Percentiles rank a stretch among this genome's conserved stretches.
These are phyloP conservation scores for Bombus picipes DNA, from an alignment of 1,140 invertebrate genomes.

Conservation along the genomic window DNA sequence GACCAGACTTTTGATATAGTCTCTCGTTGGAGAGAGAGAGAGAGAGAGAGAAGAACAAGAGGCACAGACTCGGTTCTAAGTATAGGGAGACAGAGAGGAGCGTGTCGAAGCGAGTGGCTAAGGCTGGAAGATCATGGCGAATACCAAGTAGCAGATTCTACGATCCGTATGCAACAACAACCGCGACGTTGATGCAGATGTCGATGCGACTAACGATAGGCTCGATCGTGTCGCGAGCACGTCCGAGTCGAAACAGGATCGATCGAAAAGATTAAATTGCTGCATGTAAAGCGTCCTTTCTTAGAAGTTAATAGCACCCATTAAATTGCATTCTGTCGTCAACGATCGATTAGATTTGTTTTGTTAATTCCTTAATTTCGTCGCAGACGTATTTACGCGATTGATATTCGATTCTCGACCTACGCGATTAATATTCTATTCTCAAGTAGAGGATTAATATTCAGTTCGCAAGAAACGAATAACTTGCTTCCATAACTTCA, in stretches of 20 bases:
- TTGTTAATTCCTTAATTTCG: too few species aligned
- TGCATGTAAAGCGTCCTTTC: background rate
- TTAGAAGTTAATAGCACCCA: background rate
- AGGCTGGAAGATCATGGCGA: slow-evolving; percentile 39
- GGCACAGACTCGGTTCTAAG: slow-evolving; percentile 42
- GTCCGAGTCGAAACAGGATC: background rate
- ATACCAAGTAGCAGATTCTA: slow-evolving; percentile 30
- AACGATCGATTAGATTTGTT: too few species aligned
- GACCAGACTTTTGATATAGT: too few species aligned
- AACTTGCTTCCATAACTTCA: too few species aligned
- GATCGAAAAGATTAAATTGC: background rate
- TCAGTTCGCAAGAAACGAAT: too few species aligned
- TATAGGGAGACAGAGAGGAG: slow-evolving; percentile 41
- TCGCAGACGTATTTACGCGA: too few species aligned
- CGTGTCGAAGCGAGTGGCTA: slow-evolving; percentile 22
- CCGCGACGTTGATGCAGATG: slow-evolving; percentile 39
- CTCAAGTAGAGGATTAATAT: too few species aligned
- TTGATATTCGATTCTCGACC: too few species aligned
- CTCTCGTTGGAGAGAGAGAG: too few species aligned
- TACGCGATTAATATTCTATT: too few species aligned
- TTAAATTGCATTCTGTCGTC: too few species aligned
- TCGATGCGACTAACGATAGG: slow-evolving; percentile 44
- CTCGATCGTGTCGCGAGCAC: background rate
- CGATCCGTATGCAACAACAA: slow-evolving; percentile 33
- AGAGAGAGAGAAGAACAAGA: slow-evolving; percentile 9